Base-by-base conservation (phyloP, 2,797 vertebrate genomes). In the Takifugu ocellatus region DNA sequence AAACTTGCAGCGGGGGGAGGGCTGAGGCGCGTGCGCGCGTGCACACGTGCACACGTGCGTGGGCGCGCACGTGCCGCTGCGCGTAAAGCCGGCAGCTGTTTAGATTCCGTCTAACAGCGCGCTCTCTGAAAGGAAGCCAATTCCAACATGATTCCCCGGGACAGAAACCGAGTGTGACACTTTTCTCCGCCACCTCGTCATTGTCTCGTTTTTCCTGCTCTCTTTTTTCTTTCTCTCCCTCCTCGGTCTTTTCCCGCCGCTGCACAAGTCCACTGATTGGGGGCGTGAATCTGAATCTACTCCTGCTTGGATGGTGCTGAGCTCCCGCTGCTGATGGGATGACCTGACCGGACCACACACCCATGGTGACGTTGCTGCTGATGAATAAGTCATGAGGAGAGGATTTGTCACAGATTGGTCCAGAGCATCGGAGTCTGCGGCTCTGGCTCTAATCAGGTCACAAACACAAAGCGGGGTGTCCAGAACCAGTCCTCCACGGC, bases 81-180 rank as follows among this genome's bases (percentile, higher is more conserved):
- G 72, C 71, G 74, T 76, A 74, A 84, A 80, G 74, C 75, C 65
- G 33, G 80, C 90, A 90, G 88, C 90, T 89, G 90, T 85, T 85
- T 79, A 85, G 87, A 86, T 80, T 79, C 75, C 74, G 72, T 78
- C 74, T 72, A 79, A 78, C 80, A 71, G 76, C 43, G 59, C 69
- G 65, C 72, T 70, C 74, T 69, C 79, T 75, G 75, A 72, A 77
- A 83, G 71, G 70, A 48, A 74, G 75, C 81, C 87, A 85, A 86
- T 87, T 84, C 83, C 85, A 88, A 88, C 79, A 74, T 36, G 67
- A 83, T 85, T 84, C 81, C 81, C 49, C 2, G 79, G 65, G 79
- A 83, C 74, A 65, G 74, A 83, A 73, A 83, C 80, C 61, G 66
- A 78, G 63, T 68, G 56, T 73, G 82, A 83, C 62, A 63, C 68